Conservation (phyloP, 2,797 vertebrate genomes). For the Sardinella longiceps region DNA sequence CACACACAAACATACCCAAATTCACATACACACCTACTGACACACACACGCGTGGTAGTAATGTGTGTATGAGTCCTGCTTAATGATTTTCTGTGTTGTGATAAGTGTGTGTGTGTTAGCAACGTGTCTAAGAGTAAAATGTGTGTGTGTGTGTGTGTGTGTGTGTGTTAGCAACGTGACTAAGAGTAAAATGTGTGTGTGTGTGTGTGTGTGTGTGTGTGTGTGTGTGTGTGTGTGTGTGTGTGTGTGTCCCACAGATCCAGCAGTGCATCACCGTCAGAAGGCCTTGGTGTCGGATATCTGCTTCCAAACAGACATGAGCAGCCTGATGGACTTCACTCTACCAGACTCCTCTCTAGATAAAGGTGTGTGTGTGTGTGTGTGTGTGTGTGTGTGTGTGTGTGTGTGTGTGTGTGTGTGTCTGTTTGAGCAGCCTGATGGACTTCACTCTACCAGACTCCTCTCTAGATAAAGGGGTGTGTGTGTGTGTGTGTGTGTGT, state of each 20-base stretch:
- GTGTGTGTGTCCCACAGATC: constrained; percentile 60
- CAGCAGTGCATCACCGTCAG: constrained; percentile 70
- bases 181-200: background rate
- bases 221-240: background rate
- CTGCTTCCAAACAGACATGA: constrained; percentile 77
- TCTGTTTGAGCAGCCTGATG: too few species aligned
- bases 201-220: background rate
- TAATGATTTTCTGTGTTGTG: too few species aligned
- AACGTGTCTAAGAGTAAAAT: background rate
- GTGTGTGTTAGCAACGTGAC: background rate
- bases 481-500: background rate
- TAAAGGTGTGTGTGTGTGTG: constrained; percentile 68
- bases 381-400: constrained; percentile 35
- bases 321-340: constrained; percentile 79
- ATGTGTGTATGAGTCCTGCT: too few species aligned
- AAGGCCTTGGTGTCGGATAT: constrained; percentile 75
- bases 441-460: constrained; percentile 74
- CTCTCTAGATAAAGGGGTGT: constrained; percentile 76
- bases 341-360: constrained; percentile 76
- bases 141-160: constrained; percentile 1
- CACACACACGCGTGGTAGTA: too few species aligned
- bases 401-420: background rate
- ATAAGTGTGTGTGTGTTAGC: background rate
- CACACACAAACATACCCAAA: background rate
- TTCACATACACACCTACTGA: background rate